Conservation (phyloP, 2,888 invertebrate species). For the Fragum sueziense region DNA sequence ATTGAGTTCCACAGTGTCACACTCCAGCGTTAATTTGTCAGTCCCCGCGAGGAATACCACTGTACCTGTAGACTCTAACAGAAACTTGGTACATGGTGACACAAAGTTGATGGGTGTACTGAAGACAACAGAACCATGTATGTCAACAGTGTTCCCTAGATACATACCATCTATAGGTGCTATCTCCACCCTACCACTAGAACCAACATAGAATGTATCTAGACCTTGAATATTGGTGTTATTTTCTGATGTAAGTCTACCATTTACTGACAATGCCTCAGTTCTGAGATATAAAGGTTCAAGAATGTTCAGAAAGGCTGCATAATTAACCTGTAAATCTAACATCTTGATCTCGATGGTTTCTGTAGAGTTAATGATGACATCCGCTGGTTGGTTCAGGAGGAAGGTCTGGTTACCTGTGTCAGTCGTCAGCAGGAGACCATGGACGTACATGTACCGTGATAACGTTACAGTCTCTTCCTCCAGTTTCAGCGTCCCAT, state of each 20-base stretch:
- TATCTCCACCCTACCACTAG: slow-evolving; percentile 55
- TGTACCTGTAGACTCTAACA: slow-evolving; percentile 45
- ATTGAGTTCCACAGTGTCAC: slow-evolving; percentile 63
- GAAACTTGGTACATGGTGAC: slow-evolving; percentile 58
- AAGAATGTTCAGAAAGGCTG: not conserved
- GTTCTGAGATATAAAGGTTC: slow-evolving; percentile 5
- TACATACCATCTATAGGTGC: slow-evolving; percentile 54
- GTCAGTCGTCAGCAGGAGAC: not conserved
- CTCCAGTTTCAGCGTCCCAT: not conserved
- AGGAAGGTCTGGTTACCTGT: not conserved
- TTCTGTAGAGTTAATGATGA: not conserved
- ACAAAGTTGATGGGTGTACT: slow-evolving; percentile 51
- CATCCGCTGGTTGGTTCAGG: not conserved
- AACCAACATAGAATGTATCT: slow-evolving; percentile 48
- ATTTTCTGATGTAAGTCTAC: not conserved
- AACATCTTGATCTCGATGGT: not conserved
- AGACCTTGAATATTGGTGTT: not conserved
- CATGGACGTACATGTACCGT: slow-evolving; percentile 4
- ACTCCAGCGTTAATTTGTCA: slow-evolving; percentile 60
- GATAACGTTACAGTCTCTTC: not conserved
- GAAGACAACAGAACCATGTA: slow-evolving; percentile 58
- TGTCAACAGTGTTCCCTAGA: slow-evolving; percentile 58
- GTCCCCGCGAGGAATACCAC: slow-evolving; percentile 52
- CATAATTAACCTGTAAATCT: not conserved
- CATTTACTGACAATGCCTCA: not conserved